Evolutionary conservation across 2,797 vertebrate species (phyloP), one percentile per base, ranked within the genome.

Genomic region (Acanthurus leucopareius): DNA sequence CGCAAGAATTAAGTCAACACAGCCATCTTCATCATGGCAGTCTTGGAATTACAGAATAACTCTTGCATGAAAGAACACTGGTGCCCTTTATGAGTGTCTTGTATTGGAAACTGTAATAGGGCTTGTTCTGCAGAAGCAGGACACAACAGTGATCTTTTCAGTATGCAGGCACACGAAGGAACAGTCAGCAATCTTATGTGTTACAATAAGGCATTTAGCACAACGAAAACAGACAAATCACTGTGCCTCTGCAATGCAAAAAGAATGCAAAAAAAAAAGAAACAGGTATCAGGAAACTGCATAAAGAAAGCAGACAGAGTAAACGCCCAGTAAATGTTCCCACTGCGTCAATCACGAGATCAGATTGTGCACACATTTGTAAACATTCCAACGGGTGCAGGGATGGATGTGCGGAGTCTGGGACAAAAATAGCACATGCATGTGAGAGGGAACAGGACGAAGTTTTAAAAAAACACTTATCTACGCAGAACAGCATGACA

Each of bases 381-480:
- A 79, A 85, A 83, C 73, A 85, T 80, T 73, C 56, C 38, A 72
- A 77, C 66, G 69, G 44, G n/a, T 71, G 81, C 52, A 69, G 11
- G 20, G 60, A 42, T 42, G 40, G 40, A 70, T 69, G 75, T 58
- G 56, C 42, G 66, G 73, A 32, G 62, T 83, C 72, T 72, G 79
- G 52, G 84, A 89, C 89, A 86, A 65, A 90, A 93, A 92, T 92
- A 93, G 89, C 42, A 28, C 79, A 80, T 83, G 76, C 80, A 87
- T 89, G 84, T 16, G 74, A 87, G 74, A 81, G 73, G 62, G 83
- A 84, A 86, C 40, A 20, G 73, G 76, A 79, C 57, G 45, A 72
- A 74, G 74, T 88, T 90, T 91, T 64, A 86, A 42, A 91, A 93
- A 90, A 75, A 89, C 86, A 78, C 88, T 83, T 84, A 84, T 67